Percentiles rank a stretch among this genome's conserved stretches.
Conservation (phyloP, 2,113 vertebrate species). For the Hypanus sabinus region DNA sequence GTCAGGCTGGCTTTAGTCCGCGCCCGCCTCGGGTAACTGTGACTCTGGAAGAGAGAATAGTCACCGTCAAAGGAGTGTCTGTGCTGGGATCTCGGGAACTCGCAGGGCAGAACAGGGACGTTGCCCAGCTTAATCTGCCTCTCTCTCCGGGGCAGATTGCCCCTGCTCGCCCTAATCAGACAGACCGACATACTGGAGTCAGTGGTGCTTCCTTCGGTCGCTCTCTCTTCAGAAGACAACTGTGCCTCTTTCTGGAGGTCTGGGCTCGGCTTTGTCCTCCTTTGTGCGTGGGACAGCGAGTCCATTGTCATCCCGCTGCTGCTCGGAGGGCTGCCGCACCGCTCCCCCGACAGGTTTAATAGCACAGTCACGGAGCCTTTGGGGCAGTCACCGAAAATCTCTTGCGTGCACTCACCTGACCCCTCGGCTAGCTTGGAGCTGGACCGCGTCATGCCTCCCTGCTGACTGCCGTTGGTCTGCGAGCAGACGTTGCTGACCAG, state of each 20-base stretch:
- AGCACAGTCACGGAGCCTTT: background rate
- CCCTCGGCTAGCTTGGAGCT: conserved; percentile 53
- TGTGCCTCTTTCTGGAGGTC: conserved; percentile 53
- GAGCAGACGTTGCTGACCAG: conserved; percentile 70
- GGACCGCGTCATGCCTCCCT: conserved; percentile 49
- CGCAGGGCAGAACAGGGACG: conserved; percentile 60
- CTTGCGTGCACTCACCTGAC: conserved; percentile 8
- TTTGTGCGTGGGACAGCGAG: background rate
- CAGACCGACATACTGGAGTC: conserved; percentile 81
- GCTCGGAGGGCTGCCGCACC: background rate
- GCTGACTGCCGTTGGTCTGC: conserved; percentile 71
- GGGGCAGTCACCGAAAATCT: background rate
- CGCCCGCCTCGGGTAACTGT: conserved; percentile 86
- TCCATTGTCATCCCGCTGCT: background rate
- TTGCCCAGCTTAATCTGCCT: conserved; percentile 53
- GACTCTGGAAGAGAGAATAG: conserved; percentile 87
- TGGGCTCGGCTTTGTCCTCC: conserved; percentile 33
- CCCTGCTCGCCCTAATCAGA: conserved; percentile 64
- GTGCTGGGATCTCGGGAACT: conserved; percentile 76
- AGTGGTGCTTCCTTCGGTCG: conserved; percentile 59
- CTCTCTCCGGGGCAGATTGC: conserved; percentile 50
- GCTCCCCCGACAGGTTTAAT: background rate
- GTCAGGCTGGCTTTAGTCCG: conserved; percentile 82
- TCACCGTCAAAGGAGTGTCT: conserved; percentile 86
- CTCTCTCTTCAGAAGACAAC: conserved; percentile 61